These are phyloP conservation scores for Sinosuthora webbiana DNA, from an alignment of 2,113 vertebrate genomes.

Conservation along the genomic window DNA sequence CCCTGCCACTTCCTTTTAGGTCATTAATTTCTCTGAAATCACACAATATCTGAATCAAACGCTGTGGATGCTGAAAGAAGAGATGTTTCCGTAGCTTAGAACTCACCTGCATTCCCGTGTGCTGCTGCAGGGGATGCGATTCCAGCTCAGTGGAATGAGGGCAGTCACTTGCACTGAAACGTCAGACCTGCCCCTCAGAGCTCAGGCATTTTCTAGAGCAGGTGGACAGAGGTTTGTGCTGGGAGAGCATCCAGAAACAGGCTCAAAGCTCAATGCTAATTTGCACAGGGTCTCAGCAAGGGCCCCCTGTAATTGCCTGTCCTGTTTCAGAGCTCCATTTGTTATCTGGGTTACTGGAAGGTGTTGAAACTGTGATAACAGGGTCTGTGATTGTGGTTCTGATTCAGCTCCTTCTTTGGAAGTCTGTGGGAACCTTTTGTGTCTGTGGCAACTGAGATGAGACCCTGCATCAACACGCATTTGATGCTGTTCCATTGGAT, in stretches of 20 bases:
- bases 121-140: neutral
- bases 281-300: neutral
- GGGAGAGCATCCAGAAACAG: neutral
- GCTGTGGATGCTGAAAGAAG: neutral
- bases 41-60: fast-evolving
- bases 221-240: neutral
- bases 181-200: neutral
- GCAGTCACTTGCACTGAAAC: neutral
- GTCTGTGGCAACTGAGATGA: neutral
- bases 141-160: neutral
- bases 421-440: neutral
- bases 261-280: neutral
- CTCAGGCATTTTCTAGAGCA: neutral
- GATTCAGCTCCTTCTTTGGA: neutral
- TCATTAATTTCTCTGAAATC: neutral
- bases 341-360: neutral
- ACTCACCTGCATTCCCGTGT: fast-evolving
- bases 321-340: neutral
- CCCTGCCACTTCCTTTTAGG: neutral
- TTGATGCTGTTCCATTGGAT: neutral
- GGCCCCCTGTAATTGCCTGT: neutral
- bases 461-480: neutral
- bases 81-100: neutral
- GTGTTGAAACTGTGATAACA: neutral
- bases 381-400: neutral